phyloP scores from a whole-genome alignment of 1,140 invertebrate species.

The Drosophila asahinai region DNA sequence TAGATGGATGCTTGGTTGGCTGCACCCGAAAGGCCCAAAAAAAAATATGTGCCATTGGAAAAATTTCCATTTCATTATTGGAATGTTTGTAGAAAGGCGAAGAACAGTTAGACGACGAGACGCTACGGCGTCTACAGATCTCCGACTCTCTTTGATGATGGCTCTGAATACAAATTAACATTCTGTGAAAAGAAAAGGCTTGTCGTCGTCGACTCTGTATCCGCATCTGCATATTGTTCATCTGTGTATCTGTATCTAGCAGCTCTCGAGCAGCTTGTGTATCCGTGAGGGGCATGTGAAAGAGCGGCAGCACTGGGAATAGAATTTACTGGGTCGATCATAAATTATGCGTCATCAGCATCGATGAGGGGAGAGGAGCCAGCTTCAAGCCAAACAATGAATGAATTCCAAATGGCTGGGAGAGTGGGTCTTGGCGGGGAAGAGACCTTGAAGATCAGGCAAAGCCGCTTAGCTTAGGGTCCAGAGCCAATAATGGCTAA shows the following conservation, averaged over 20 bases:
- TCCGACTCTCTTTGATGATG: slow-evolving; percentile 37
- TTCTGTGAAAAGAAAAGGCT: slow-evolving; percentile 61
- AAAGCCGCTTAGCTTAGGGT: slow-evolving; percentile 19
- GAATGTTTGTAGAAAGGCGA: slow-evolving; percentile 76
- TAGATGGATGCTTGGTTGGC: not conserved
- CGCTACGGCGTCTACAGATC: slow-evolving; percentile 9
- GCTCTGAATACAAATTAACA: slow-evolving; percentile 66
- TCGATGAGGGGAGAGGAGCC: not conserved
- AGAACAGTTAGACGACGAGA: slow-evolving; percentile 73
- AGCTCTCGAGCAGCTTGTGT: slow-evolving; percentile 8
- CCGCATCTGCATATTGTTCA: slow-evolving; percentile 51
- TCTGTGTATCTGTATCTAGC: slow-evolving; percentile 22
- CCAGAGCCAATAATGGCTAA: slow-evolving; percentile 22
- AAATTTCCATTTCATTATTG: slow-evolving; percentile 74
- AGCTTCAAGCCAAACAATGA: slow-evolving; percentile 49
- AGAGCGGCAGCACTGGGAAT: slow-evolving; percentile 45
- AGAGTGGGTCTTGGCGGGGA: not conserved
- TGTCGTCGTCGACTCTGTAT: slow-evolving; percentile 34
- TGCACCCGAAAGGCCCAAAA: slow-evolving; percentile 13
- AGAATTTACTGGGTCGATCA: slow-evolving; percentile 59
- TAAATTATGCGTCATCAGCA: slow-evolving; percentile 67
- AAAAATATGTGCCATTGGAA: slow-evolving; percentile 21
- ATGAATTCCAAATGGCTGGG: slow-evolving; percentile 52
- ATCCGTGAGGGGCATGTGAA: slow-evolving; percentile 40
- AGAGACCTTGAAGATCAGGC: slow-evolving; percentile 34